Base-by-base conservation (phyloP, 2,113 vertebrate species). In the Astatotilapia flaviijosephi region DNA sequence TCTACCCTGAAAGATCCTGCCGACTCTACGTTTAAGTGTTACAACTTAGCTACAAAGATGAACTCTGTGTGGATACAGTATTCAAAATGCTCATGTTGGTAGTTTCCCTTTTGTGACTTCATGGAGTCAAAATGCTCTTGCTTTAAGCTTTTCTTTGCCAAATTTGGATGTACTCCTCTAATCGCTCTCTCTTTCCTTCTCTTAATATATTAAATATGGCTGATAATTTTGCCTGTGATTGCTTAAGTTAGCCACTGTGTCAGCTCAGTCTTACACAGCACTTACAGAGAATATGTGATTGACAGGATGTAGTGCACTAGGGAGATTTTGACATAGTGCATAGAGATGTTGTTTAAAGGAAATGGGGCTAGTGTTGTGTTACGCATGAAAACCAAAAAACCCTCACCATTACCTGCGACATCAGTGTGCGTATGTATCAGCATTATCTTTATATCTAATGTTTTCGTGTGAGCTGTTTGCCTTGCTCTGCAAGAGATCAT, bases 1-100 rank as follows among this genome's bases (percentile, higher is more conserved):
- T 37, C 33, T 83, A 49, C 33, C 53, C 82, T 3, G 11, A 89
- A 93, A 93, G 83, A 89, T 92, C 77, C 84, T 89, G 47, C 83
- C 75, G 83, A 90, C 93, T 94, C 90, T 51, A 93, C 35, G 83
- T 94, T 94, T 95, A 91, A 92, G 89, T 84, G 17, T 47, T 90
- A 87, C 89, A 49, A 89, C 89, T 92, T 92, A 93, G 83, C 68
- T 19, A 13, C 70, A 31, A 42, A 33, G 53, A 28, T 58, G 17
- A 84, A 70, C 37, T 13, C 23, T 9, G 53, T 77, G 82, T 51
- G 83, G 12, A 17, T 17, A 6, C 21, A 79, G 45, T 23, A 9
- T 56, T 70, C 11, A 33, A 55, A 49, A 53, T 2, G 47, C 28
- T 62, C 73, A 77, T 60, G 7, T 47, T 82, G 0, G 42, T 12